Conservation (phyloP, 2,888 invertebrate genomes). For the Scrobipalpa costella region DNA sequence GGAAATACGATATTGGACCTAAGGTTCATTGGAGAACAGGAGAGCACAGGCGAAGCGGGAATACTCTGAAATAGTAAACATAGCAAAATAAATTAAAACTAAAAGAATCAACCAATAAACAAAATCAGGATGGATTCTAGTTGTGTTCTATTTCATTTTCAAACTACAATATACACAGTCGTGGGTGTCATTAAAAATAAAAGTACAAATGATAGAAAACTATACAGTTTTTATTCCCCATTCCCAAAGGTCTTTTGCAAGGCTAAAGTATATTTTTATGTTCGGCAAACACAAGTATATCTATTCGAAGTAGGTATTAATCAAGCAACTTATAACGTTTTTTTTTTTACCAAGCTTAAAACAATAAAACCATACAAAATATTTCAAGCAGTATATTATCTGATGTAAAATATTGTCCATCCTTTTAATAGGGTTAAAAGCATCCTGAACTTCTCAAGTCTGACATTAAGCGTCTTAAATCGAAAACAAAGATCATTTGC, state of each 20-base stretch:
- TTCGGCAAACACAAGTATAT: not conserved
- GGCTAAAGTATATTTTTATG: too few relatives aligned
- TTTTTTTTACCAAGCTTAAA: too few relatives aligned
- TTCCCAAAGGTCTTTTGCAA: too few relatives aligned
- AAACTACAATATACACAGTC: too few relatives aligned
- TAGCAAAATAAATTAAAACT: not conserved
- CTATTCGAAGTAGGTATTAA: not conserved
- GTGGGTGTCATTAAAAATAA: too few relatives aligned
- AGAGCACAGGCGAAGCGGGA: not conserved
- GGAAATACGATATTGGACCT: constrained; percentile 15
- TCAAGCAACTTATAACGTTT: not conserved
- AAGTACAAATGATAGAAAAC: too few relatives aligned
- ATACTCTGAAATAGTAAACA: not conserved
- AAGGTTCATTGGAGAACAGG: not conserved
- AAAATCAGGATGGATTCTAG: too few relatives aligned
- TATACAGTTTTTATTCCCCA: too few relatives aligned
- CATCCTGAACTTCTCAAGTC: constrained; percentile 3
- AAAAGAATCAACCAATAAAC: too few relatives aligned
- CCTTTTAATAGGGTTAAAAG: constrained; percentile 15
- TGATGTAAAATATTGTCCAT: constrained; percentile 2
- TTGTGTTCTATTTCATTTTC: too few relatives aligned
- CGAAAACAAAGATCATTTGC: constrained; percentile 16
- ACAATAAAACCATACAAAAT: not conserved
- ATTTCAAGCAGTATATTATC: constrained; percentile 1
- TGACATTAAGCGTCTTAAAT: constrained; percentile 20